phyloP scores from a whole-genome alignment of 1,140 invertebrate species.

The Hormaphis cornu region DNA sequence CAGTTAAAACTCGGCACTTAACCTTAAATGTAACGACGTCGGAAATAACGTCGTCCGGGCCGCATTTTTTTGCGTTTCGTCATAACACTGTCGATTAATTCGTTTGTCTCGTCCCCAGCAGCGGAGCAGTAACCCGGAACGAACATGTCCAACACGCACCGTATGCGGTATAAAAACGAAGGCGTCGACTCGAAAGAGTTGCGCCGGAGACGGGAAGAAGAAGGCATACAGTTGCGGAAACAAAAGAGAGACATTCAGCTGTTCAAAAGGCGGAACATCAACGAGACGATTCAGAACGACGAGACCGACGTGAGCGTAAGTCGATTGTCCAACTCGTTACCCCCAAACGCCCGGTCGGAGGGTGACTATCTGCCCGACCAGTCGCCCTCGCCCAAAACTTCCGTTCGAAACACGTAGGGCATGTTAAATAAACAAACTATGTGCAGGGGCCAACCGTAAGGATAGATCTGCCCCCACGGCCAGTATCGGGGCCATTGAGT shows the following conservation, averaged over 20 bases:
- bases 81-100: too few relatives aligned
- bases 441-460: too few relatives aligned
- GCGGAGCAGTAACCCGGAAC: not conserved
- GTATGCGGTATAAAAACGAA: conserved; percentile 91
- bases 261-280: conserved; percentile 85
- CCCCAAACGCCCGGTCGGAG: too few relatives aligned
- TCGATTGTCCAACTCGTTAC: too few relatives aligned
- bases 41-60: not conserved
- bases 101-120: not conserved
- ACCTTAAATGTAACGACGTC: not conserved
- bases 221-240: conserved; percentile 90
- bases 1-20: not conserved
- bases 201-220: conserved; percentile 83
- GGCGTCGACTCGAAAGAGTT: conserved; percentile 86
- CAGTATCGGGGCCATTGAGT: too few relatives aligned
- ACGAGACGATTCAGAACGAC: conserved; percentile 47
- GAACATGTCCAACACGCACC: conserved; percentile 50
- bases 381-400: too few relatives aligned
- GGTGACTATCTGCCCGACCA: too few relatives aligned
- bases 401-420: too few relatives aligned
- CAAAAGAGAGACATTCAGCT: conserved; percentile 89
- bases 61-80: too few relatives aligned
- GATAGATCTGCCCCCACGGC: too few relatives aligned
- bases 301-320: conserved; percentile 42
- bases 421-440: too few relatives aligned